phyloP scores from a whole-genome alignment of 1,140 invertebrate species.

The Choristoneura fumiferana region DNA sequence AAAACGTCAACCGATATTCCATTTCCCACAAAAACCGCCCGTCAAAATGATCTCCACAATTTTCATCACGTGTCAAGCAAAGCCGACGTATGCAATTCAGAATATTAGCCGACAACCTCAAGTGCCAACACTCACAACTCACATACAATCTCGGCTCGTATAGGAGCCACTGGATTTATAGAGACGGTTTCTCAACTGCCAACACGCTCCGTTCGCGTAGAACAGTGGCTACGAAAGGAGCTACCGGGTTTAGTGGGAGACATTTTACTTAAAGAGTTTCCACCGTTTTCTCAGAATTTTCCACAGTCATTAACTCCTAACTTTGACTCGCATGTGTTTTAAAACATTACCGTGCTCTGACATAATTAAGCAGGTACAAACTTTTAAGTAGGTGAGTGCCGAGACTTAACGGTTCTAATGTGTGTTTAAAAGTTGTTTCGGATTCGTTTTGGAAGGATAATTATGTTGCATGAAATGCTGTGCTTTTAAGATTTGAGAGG shows the following conservation, averaged over 20 bases:
- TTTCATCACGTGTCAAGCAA: neutral
- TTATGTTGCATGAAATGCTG: constrained; percentile 6
- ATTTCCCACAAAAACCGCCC: neutral
- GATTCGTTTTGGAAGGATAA: constrained; percentile 14
- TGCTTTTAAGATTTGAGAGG: constrained; percentile 13
- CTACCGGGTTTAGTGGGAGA: constrained; percentile 19
- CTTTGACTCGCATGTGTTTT: constrained; percentile 64
- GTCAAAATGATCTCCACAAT: neutral
- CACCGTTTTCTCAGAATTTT: constrained; percentile 56
- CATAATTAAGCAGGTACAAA: constrained; percentile 52
- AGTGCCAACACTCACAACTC: neutral
- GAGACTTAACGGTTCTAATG: constrained; percentile 32
- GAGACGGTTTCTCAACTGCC: neutral
- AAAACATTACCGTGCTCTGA: constrained; percentile 60
- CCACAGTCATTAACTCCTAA: constrained; percentile 44
- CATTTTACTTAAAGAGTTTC: constrained; percentile 39
- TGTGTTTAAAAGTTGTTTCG: constrained; percentile 23
- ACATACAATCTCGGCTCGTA: neutral
- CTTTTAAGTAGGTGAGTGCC: constrained; percentile 50
- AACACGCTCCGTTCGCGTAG: too few relatives aligned
- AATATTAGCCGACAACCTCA: neutral
- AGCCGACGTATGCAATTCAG: constrained; percentile 10
- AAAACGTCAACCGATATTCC: too few relatives aligned
- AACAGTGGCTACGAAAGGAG: too few relatives aligned
- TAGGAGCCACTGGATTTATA: neutral